Base-by-base conservation (phyloP, 2,797 vertebrate genomes). In the Linurgus olivaceus region DNA sequence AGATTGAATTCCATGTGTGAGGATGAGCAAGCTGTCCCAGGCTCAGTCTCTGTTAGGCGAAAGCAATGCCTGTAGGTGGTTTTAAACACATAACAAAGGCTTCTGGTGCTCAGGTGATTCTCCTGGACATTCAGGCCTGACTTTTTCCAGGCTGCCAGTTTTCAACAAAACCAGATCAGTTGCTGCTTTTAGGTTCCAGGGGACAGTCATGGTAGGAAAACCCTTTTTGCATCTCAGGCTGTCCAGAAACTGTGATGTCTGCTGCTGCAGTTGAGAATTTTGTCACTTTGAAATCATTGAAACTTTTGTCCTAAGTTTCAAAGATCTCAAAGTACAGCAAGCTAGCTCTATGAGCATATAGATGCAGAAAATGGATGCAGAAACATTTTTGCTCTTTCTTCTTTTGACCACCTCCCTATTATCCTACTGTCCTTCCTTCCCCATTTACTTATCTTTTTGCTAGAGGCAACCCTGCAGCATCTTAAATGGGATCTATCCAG, bases 401-500 rank as follows among this genome's bases (percentile, higher is more conserved):
- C 65, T 80, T 47, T 58, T 71, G 33, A 57, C 31, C 50, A 75
- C 38, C 23, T 71, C 47, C 55, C 63, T 40, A 3, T 82, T 75
- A 48, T 14, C 70, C 57, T 58, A 38, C 20, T 63, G 13, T 38
- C 55, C 24, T 71, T 85, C 61, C 25, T 86, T 83, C 73, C 10
- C 14, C 16, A 26, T 63, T 73, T 82, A 66, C 77, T 84, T 29
- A 76, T 70, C 63, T 91, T 24, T 57, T 71, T 92, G 63, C 71
- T 82, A 67, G 33, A 90, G 40, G 80, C 59, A 71, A 12, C 6
- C 8, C 35, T 51, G 59, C 45, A 47, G 38, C 55, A 65, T 74
- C 90, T 90, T 84, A 76, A 85, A 87, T 79, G 35, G 52, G 52
- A 81, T 61, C 47, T 33, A 85, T n/a, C 67, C 77, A 88, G n/a